Base-by-base conservation (phyloP, 1,140 invertebrate genomes). In the Oreohelix idahoensis region DNA sequence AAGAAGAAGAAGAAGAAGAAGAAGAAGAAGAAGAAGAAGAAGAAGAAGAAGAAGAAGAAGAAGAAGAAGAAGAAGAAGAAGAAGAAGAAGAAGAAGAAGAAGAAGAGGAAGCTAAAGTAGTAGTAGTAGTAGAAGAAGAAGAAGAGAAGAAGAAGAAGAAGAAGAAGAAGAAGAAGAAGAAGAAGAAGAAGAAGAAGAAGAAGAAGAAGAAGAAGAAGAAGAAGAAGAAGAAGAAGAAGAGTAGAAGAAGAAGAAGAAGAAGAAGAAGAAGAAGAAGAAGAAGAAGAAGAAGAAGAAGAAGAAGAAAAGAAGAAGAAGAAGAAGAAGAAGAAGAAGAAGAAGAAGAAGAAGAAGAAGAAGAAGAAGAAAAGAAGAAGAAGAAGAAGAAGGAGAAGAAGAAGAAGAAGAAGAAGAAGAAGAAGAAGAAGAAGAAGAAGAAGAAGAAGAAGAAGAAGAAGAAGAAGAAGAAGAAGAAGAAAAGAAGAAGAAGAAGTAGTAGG, bases 1-100 rank as follows among this genome's bases (percentile, higher is more conserved):
- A 49, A 69, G 78, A 79, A 29, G 58, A 58, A 79, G 51, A 79
- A 49, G 49, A 49, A 77, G 49, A 79, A 32, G 42, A 77, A 51
- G 38, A 29, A 77, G 29, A 8, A 45, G 35, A 49, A 39, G 49
- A 29, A 77, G 49, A 49, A 49, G 39, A 49, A 77, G 75, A 77
- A 49, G 45, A 49, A 77, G 75, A 77, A 29, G 45, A 49, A 77
- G 75, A 77, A 49, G 45, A 29, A 49, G 45, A 29, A 77, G 42
- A 77, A 49, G 35, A 32, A 77, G n/a, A 17, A 49, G 35, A 32
- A 77, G 42, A 49, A 49, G 42, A 26, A 77, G 32, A 35, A 49
- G 42, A 38, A 77, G 45, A 51, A 49, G 32, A 32, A 77, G 45
- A 77, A 42, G 32, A 49, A 77, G 75, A 77, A 77, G 36, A 49